Evolutionary conservation across 2,797 vertebrate genomes (phyloP).

Genomic region (Mastacembelus armatus): DNA sequence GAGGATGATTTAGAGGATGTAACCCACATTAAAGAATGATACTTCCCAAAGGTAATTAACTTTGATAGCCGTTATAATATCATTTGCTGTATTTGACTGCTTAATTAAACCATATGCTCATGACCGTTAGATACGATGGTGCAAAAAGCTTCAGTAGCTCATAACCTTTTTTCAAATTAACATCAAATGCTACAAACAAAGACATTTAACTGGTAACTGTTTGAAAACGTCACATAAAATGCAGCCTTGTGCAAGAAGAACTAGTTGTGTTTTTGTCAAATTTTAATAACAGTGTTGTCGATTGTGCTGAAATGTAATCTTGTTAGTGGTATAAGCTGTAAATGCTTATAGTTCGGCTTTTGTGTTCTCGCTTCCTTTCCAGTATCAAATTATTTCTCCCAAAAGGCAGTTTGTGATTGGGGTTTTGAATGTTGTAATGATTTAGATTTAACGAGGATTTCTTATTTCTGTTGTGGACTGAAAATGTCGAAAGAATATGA

Average conservation of each 20-base stretch:
- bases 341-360: neutral
- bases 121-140: conserved; percentile 27
- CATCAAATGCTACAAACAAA: neutral
- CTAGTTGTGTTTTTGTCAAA: neutral
- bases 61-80: conserved; percentile 38
- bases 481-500: neutral
- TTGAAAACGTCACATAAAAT: no score
- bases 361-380: neutral
- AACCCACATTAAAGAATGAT: conserved; percentile 47
- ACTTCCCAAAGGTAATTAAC: conserved; percentile 42
- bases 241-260: no score
- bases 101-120: conserved; percentile 41
- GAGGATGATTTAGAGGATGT: conserved; percentile 23
- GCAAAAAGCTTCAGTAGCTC: conserved; percentile 17
- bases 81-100: conserved; percentile 43
- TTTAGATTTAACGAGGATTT: neutral
- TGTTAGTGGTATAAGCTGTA: no score
- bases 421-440: neutral
- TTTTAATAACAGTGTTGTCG: neutral
- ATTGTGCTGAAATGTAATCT: no score
- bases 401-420: neutral
- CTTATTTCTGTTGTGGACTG: no score
- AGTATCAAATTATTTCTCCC: no score
- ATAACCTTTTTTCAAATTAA: conserved; percentile 10
- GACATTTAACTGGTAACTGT: no score